Conservation (phyloP, 2,113 vertebrate species). For the Dicrurus megarhynchus region DNA sequence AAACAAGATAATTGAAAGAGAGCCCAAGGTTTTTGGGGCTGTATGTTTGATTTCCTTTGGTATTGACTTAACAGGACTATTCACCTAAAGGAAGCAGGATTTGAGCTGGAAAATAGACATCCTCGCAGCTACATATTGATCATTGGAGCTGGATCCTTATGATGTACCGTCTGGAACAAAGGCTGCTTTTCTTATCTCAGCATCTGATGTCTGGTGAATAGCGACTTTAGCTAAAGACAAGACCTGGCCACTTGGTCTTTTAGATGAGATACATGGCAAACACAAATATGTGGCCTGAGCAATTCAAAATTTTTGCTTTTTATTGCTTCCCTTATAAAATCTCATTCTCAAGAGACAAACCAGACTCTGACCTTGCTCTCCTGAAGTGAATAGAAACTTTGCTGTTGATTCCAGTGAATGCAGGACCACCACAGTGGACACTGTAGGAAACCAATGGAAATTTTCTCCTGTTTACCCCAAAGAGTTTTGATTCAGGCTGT, state of each 20-base stretch:
- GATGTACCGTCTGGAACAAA: slow-evolving; percentile 61
- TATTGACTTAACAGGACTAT: background rate
- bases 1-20: background rate
- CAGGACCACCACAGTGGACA: background rate
- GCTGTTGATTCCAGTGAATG: background rate
- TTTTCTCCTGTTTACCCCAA: background rate
- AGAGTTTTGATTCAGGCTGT: background rate
- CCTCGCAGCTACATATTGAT: slow-evolving; percentile 66
- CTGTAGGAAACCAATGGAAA: background rate
- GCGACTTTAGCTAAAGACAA: background rate
- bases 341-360: background rate
- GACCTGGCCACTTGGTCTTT: background rate
- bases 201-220: background rate
- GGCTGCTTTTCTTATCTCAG: slow-evolving; percentile 31
- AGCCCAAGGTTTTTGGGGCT: background rate
- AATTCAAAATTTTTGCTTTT: background rate
- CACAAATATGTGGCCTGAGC: background rate
- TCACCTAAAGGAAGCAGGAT: background rate
- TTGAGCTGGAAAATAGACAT: slow-evolving; percentile 14
- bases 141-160: slow-evolving; percentile 44
- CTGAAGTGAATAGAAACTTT: background rate
- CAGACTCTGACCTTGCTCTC: background rate
- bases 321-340: background rate
- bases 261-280: background rate
- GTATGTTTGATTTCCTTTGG: background rate